Evolutionary conservation across 2,113 vertebrate genomes (phyloP).

Genomic region (Pristiophorus japonicus): DNA sequence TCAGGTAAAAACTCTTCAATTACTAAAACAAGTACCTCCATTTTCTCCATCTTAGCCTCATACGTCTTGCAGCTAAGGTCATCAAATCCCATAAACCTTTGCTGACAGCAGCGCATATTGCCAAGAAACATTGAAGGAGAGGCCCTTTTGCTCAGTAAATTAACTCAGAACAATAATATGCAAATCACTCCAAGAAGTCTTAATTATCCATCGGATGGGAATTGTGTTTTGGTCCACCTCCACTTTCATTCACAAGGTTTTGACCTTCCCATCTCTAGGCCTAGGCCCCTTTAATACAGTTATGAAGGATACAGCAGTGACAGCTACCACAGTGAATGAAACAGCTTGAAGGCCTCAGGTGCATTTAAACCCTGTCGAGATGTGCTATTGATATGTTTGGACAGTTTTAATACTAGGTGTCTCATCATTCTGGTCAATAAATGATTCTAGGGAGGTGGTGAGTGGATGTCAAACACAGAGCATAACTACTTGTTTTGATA

Average conservation of each 20-base stretch:
- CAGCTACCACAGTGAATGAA: not conserved
- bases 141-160: not conserved
- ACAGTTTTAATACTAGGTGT: not conserved
- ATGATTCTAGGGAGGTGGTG: not conserved
- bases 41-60: not conserved
- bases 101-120: not conserved
- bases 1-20: not conserved
- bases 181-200: not conserved
- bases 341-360: not conserved
- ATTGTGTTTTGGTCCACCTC: not conserved
- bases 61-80: not conserved
- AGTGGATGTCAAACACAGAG: too few species aligned
- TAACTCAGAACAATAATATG: not conserved
- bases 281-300: not conserved
- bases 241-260: not conserved
- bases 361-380: not conserved
- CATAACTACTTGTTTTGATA: too few species aligned
- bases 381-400: not conserved
- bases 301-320: not conserved
- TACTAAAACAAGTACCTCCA: not conserved
- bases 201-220: not conserved
- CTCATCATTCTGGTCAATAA: not conserved
- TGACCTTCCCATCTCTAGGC: not conserved
- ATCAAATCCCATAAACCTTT: not conserved
- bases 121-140: not conserved